These are phyloP conservation scores for Premnoplex brunnescens DNA, from an alignment of 2,797 vertebrate species.

Conservation along the genomic window DNA sequence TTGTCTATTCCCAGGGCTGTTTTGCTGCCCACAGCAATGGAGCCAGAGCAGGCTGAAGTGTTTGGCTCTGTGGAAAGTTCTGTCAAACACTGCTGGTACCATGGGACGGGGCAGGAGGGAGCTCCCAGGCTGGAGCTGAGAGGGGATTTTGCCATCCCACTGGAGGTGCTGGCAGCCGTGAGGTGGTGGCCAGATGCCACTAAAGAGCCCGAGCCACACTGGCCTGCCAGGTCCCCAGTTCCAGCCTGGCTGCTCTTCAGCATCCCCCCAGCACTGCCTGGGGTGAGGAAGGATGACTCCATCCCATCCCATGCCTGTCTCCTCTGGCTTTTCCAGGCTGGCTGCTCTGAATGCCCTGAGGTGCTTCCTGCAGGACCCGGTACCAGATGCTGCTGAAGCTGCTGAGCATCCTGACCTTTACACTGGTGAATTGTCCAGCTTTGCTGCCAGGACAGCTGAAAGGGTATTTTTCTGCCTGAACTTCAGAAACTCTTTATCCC, in stretches of 20 bases:
- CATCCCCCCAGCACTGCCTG: not conserved
- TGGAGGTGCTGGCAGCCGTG: not conserved
- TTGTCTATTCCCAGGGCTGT: not conserved
- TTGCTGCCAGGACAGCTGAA: not conserved
- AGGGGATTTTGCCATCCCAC: not conserved
- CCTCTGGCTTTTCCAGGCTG: not conserved
- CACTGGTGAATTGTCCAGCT: not conserved
- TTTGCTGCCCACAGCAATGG: not conserved
- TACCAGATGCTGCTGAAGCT: not conserved
- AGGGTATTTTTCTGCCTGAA: not conserved
- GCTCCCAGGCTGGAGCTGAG: not conserved
- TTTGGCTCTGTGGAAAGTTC: not conserved
- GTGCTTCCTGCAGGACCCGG: not conserved
- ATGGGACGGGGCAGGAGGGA: not conserved
- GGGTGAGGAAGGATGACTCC: not conserved
- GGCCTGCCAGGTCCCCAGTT: not conserved
- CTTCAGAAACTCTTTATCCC: not conserved
- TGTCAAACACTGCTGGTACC: accelerated
- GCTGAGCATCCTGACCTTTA: not conserved
- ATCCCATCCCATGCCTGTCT: not conserved
- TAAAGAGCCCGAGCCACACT: not conserved
- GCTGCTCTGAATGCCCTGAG: not conserved
- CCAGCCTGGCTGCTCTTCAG: not conserved
- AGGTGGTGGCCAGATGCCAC: not conserved
- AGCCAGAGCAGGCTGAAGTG: not conserved